Evolutionary conservation across 2,797 vertebrate genomes (phyloP), one percentile per base, ranked within the genome.

Genomic region (Benthosema pterotum): DNA sequence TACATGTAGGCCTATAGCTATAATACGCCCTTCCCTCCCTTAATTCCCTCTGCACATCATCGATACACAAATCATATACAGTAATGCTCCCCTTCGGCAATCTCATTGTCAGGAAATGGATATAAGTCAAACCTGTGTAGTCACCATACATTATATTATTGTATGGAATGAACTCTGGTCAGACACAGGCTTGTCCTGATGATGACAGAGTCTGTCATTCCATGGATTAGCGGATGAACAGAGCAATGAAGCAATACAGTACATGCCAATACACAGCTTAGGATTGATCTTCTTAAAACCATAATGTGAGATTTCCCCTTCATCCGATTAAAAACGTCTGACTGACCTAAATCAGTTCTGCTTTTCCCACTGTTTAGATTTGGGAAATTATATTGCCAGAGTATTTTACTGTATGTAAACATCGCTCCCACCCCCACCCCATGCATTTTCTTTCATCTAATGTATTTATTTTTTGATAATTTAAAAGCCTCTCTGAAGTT

Each of bases 281-380:
- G 77, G 71, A 83, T 60, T 89, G 88, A 89, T 85, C 88, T 77
- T 79, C 78, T 90, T 90, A 85, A 57, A 84, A 84, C 81, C 77
- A 86, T 85, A 88, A 88, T 87, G 80, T 7, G 83, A 77, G 79
- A 86, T 88, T 85, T 84, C 45, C 61, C 65, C 60, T 38, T 87
- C 63, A 89, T 89, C 84, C 67, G 83, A 82, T 84, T 88, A 89
- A 75, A 87, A 62, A 67, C 43, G 51, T 71, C 45, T 54, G 12
- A 59, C 75, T 89, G 86, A 91, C 88, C 86, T 72, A 86, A 50
- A 80, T 87, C 32, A 54, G 57, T 83, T 79, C 63, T 38, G 45
- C 61, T 64, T 74, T 72, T 61, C 65, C 72, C 69, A 63, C 60
- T 38, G 57, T 61, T n/a, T 70, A 28, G 11, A 61, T 69, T 71